Base-by-base conservation (phyloP, 1,140 invertebrate species). In the Drosophila busckii region DNA sequence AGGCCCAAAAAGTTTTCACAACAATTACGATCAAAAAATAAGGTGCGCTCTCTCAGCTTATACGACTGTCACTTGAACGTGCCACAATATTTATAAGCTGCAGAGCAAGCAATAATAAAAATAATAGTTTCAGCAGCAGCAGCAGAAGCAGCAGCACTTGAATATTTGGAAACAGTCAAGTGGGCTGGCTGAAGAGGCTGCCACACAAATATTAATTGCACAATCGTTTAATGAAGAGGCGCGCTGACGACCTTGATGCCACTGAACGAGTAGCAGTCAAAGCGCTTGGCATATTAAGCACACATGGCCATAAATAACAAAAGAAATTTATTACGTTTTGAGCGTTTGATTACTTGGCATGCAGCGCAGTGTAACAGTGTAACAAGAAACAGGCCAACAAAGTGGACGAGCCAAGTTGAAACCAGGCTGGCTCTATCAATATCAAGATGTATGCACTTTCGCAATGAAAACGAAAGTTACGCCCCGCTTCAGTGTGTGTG, bases 401-500 rank as follows among this genome's bases (percentile, higher is more conserved):
- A 45, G 32, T 50, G 40, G 32, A 48, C 28, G 31, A 13, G 49
- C 48, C 54, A 69, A 60, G 48, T 42, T 37, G 41, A 50, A 44
- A 38, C 62, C 50, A 46, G 48, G 44, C 62, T 42, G 48, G 59
- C 59, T 58, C n/a, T 67, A 78, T 58, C 58, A 75, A 70, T 60
- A 70, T 75, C 56, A 65, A 67, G 61, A 67, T 82, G 69, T 75
- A 62, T 82, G 75, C 75, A 82, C 75, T 82, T 82, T 82, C 75
- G 75, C 75, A 82, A 82, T 82, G 75, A 82, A 82, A 82, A 82
- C 75, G 75, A 82, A 82, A 82, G 75, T 82, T 82, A 78, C 49
- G 32, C 56, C 58, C 54, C 55, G 52, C 42, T 9, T 23, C 4
- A 28, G 23, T 45, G 23, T 48, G n/a, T 15, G 15, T 25, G 23